Conservation (phyloP, 2,888 invertebrate species). For the Netelia inedita region DNA sequence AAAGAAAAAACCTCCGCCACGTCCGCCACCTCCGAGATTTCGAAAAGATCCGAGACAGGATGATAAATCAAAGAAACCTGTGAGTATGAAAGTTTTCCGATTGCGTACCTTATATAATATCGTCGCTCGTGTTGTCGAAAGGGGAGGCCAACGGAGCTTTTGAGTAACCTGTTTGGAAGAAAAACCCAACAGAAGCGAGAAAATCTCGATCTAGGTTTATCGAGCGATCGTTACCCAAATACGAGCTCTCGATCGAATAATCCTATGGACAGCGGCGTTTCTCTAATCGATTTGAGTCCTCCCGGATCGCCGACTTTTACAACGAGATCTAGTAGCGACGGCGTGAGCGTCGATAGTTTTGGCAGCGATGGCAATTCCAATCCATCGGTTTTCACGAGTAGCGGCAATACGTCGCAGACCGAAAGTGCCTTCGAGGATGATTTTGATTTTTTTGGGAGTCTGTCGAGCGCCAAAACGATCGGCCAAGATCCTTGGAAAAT, state of each 20-base stretch:
- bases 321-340: slow-evolving; percentile 91
- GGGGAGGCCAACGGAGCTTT: slow-evolving; percentile 81
- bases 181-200: slow-evolving; percentile 66
- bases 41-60: slow-evolving; percentile 76
- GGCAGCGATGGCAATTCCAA: slow-evolving; percentile 90
- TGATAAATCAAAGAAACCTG: slow-evolving; percentile 80
- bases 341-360: slow-evolving; percentile 91
- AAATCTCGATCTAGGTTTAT: slow-evolving; percentile 51
- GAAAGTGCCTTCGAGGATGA: slow-evolving; percentile 95
- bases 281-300: slow-evolving; percentile 91
- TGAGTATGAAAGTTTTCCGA: slow-evolving; percentile 69
- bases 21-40: slow-evolving; percentile 90
- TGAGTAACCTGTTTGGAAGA: slow-evolving; percentile 80
- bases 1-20: slow-evolving; percentile 90
- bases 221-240: slow-evolving; percentile 61
- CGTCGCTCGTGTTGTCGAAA: slow-evolving; percentile 50
- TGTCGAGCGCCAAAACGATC: slow-evolving; percentile 86
- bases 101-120: not conserved
- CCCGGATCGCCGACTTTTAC: slow-evolving; percentile 92
- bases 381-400: slow-evolving; percentile 86
- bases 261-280: slow-evolving; percentile 79
- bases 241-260: slow-evolving; percentile 69
- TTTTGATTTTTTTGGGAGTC: slow-evolving; percentile 89
- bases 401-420: slow-evolving; percentile 90
- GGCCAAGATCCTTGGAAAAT: slow-evolving; percentile 86